phyloP scores from a whole-genome alignment of 2,113 vertebrate species.

The Polypterus senegalus region DNA sequence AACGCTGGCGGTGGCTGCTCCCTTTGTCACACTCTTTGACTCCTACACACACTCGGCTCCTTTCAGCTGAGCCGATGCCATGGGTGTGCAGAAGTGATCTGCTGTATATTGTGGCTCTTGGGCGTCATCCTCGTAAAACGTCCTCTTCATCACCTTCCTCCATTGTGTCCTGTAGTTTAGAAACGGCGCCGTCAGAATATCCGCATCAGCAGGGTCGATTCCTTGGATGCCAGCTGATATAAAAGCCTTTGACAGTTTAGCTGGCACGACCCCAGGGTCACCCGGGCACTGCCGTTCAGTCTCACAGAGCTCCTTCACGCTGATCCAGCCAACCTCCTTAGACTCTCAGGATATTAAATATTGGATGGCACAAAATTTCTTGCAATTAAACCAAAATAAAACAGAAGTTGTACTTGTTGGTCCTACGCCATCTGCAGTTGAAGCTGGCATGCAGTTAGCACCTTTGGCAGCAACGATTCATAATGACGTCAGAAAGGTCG shows the following conservation, averaged over 20 bases:
- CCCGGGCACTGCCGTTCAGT: slow-evolving; percentile 20
- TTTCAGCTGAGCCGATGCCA: background rate
- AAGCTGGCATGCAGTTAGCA: no score
- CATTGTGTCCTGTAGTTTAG: slow-evolving; percentile 10
- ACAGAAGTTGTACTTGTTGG: no score
- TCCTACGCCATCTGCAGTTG: no score
- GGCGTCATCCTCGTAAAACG: slow-evolving; percentile 21
- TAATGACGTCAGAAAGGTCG: no score
- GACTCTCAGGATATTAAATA: slow-evolving; percentile 3
- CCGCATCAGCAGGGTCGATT: slow-evolving; percentile 5
- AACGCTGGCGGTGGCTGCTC: no score
- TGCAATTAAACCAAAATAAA: no score
- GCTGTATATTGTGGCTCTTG: slow-evolving; percentile 21
- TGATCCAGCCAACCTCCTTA: slow-evolving; percentile 17
- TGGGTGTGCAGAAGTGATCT: slow-evolving; percentile 18
- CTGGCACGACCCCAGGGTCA: slow-evolving; percentile 7
- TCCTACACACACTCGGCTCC: background rate
- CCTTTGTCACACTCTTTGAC: background rate
- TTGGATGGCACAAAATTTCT: no score
- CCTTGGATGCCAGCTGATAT: slow-evolving; percentile 18
- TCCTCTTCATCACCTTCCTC: slow-evolving; percentile 18
- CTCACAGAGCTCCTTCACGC: slow-evolving; percentile 16
- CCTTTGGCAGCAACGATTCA: no score
- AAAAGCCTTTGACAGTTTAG: slow-evolving; percentile 16
- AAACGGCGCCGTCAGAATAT: slow-evolving; percentile 13